phyloP scores from a whole-genome alignment of 2,888 invertebrate species.

The Theretra japonica region DNA sequence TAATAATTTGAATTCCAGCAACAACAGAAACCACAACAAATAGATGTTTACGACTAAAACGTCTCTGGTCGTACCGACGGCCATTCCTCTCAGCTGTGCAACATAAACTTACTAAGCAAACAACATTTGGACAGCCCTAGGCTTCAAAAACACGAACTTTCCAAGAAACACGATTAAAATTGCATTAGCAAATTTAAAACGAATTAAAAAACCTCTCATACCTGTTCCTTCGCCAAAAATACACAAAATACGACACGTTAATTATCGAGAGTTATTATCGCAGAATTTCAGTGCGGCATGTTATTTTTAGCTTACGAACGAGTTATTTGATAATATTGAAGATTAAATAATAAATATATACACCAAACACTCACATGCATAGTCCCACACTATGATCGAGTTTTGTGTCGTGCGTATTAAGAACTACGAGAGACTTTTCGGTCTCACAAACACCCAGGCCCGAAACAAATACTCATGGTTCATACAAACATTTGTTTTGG shows the following conservation, averaged over 20 bases:
- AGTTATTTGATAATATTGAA: not conserved
- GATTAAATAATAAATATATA: not conserved
- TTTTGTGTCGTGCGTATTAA: too few relatives aligned
- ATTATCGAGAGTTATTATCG: not conserved
- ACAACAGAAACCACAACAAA: too few relatives aligned
- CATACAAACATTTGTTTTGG: too few relatives aligned
- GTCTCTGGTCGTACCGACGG: too few relatives aligned
- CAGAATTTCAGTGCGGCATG: not conserved
- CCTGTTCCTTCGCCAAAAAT: not conserved
- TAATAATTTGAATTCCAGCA: too few relatives aligned
- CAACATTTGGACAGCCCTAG: not conserved
- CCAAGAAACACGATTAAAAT: conserved; percentile 2
- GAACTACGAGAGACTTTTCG: too few relatives aligned
- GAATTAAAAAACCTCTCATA: conserved; percentile 1
- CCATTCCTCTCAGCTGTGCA: not conserved
- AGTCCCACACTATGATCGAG: too few relatives aligned
- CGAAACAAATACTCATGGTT: too few relatives aligned
- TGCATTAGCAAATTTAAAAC: conserved; percentile 16
- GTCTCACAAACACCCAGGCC: too few relatives aligned
- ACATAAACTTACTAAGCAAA: not conserved
- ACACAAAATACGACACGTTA: not conserved
- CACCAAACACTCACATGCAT: too few relatives aligned
- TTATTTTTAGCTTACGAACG: not conserved
- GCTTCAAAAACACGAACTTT: not conserved
- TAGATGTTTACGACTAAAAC: too few relatives aligned